Base-by-base conservation (phyloP, 2,888 invertebrate genomes). In the Helobdella robusta region DNA sequence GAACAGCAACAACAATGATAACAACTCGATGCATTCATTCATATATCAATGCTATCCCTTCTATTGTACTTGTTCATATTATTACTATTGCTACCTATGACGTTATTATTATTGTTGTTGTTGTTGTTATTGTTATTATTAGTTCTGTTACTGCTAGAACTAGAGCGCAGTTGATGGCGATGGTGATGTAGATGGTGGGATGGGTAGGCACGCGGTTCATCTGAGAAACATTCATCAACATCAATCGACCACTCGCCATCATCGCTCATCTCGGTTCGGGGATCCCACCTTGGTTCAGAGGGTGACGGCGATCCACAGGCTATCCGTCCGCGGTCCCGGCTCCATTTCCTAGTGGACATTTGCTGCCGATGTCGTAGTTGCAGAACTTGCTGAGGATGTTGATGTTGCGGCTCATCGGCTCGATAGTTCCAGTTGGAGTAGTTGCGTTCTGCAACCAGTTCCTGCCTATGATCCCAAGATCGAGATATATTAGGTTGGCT, bases 211-310 rank as follows among this genome's bases (percentile, higher is more conserved):
- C 62, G 62, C 11, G 62, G 35, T 25, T 44, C 30, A 30, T 46
- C 62, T 25, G 62, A 62, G 50, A 62, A 62, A 35, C 62, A 50
- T 35, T 62, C 62, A 32, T 62, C 62, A 23, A 62, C 62, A 44
- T 62, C 62, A 44, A 62, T 62, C 20, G 50, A 46, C 62, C 62
- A 62, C n/a, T 62, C 62, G n/a, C 62, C 62, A 18, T 35, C 30
- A 5, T 62, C 62, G 8, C n/a, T 48, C 32, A 62, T 25, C 44
- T 62, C 62, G n/a, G 50, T 32, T 28, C 62, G 25, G 15, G 32
- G 28, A n/a, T 62, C 62, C 18, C 44, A 23, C n/a, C 50, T 25
- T 56, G n/a, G n/a, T n/a, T n/a, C n/a, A n/a, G n/a, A n/a, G n/a
- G n/a, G n/a, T n/a, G n/a, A n/a, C n/a, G n/a, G n/a, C n/a, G n/a